A percentile compares a stretch with the other conserved stretches of the same genome.
These are phyloP conservation scores for Eurytemora carolleeae DNA, from an alignment of 1,140 invertebrate species.

Conservation along the genomic window DNA sequence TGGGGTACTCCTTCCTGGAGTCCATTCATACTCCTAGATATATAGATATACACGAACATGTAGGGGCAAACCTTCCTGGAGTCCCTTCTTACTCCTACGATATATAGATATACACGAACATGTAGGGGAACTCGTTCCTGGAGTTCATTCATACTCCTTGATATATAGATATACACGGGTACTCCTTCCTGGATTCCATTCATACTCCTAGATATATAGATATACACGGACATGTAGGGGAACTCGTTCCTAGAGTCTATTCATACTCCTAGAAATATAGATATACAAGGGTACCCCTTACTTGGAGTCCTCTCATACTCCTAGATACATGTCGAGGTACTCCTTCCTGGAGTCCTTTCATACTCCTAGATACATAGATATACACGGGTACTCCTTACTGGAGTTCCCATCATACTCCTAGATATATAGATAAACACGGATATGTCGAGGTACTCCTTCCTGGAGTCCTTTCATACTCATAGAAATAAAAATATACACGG, in stretches of 20 bases:
- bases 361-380: no score
- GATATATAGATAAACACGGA: not conserved
- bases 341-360: no score
- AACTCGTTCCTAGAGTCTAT: not conserved
- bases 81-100: not conserved
- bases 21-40: not conserved
- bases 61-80: not conserved
- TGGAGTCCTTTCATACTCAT: not conserved
- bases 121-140: not conserved
- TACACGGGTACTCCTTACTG: not conserved
- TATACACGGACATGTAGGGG: not conserved
- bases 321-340: no score
- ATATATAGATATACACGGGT: not conserved
- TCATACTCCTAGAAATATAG: not conserved
- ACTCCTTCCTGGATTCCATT: not conserved
- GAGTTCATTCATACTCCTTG: not conserved
- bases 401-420: not conserved
- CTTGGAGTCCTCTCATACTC: no score
- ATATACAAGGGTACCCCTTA: not conserved
- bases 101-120: not conserved
- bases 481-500: not conserved
- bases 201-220: not conserved
- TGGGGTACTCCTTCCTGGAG: not conserved
- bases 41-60: not conserved
- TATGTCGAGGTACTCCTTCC: not conserved